A percentile compares a stretch with the other conserved stretches of the same genome.
Evolutionary conservation across 2,113 vertebrate species (phyloP).

Genomic region (Hiodon alosoides): DNA sequence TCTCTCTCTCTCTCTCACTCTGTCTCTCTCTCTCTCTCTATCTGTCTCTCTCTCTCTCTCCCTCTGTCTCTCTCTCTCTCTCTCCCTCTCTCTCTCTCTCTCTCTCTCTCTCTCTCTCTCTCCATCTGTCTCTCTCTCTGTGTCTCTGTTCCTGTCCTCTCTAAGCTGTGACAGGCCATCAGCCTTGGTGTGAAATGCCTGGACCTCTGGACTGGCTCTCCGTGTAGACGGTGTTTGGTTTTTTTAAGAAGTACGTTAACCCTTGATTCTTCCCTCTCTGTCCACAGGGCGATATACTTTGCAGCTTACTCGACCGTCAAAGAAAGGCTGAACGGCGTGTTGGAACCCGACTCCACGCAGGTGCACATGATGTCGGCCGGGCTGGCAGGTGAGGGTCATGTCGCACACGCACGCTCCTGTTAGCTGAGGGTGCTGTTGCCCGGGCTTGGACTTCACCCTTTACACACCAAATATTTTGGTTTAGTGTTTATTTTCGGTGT

Average conservation of each 20-base stretch:
- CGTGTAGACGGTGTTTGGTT: background rate
- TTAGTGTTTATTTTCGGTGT: too few relatives aligned
- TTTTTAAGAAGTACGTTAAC: background rate
- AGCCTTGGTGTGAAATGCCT: constrained; percentile 4
- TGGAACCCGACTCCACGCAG: constrained; percentile 87
- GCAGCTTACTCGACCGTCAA: constrained; percentile 95
- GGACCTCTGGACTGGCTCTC: background rate
- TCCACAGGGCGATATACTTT: constrained; percentile 93
- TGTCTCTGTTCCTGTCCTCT: background rate
- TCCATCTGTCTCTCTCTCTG: background rate
- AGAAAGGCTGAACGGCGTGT: constrained; percentile 83
- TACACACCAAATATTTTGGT: constrained; percentile 2
- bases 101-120: too few relatives aligned
- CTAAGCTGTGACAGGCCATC: constrained; percentile 14
- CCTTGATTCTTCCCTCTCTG: background rate
- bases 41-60: too few relatives aligned
- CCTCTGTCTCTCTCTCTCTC: too few relatives aligned
- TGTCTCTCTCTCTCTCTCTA: too few relatives aligned
- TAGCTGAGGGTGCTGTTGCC: background rate
- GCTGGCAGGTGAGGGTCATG: constrained; percentile 83
- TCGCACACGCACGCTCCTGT: constrained; percentile 27
- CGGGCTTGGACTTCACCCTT: background rate
- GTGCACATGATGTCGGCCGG: constrained; percentile 97
- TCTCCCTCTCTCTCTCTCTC: too few relatives aligned
- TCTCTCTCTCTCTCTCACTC: too few relatives aligned